These are phyloP conservation scores for Agriopis marginaria DNA, from an alignment of 2,888 invertebrate species.

Conservation along the genomic window DNA sequence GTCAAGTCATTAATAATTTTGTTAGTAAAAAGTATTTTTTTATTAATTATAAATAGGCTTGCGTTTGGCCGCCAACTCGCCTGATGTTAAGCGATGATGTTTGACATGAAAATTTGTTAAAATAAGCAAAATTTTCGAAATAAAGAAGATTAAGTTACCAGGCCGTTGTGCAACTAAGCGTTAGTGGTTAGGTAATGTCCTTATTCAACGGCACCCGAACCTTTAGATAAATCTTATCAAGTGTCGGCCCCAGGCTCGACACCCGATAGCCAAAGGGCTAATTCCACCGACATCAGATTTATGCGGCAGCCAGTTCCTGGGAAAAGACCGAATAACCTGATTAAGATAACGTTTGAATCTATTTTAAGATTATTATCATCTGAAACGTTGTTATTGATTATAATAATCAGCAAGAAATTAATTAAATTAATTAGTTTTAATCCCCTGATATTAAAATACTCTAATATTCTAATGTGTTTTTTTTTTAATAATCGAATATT, in stretches of 20 bases:
- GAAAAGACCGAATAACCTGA: conserved; percentile 18
- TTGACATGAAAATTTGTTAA: not conserved
- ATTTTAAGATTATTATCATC: too few species aligned
- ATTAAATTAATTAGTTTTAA: too few species aligned
- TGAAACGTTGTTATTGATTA: too few species aligned
- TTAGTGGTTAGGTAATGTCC: conserved; percentile 17
- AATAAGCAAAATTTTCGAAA: not conserved
- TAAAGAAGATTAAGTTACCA: not conserved
- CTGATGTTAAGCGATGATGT: too few species aligned
- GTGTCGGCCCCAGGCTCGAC: conserved; percentile 18
- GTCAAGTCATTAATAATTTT: too few species aligned
- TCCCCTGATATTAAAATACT: too few species aligned
- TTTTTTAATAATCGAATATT: too few species aligned
- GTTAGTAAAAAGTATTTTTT: too few species aligned
- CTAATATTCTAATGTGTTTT: too few species aligned
- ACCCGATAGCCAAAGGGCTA: conserved; percentile 29
- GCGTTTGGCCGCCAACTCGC: too few species aligned
- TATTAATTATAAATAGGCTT: too few species aligned
- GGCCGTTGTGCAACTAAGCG: not conserved
- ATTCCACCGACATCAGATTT: conserved; percentile 28
- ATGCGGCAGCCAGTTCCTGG: conserved; percentile 4
- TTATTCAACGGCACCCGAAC: conserved; percentile 15
- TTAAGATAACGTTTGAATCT: not conserved
- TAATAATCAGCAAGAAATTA: too few species aligned
- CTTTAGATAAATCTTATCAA: conserved; percentile 32